These are phyloP conservation scores for Lepetodrilus schrolli DNA, from an alignment of 2,888 invertebrate species.

Conservation along the genomic window DNA sequence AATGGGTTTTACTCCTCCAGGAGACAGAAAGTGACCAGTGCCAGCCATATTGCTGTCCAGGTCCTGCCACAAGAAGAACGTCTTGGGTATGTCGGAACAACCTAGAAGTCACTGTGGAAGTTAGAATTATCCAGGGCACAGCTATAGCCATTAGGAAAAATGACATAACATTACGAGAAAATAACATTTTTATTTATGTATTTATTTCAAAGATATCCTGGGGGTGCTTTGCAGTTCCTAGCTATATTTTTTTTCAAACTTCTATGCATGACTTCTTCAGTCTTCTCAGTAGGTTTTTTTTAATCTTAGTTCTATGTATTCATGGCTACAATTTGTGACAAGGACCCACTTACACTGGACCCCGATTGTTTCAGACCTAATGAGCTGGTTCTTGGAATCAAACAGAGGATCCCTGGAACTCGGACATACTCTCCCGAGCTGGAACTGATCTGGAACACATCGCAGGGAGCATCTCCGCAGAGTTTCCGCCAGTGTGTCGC, in stretches of 20 bases:
- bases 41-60: conserved; percentile 62
- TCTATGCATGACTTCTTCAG: no score
- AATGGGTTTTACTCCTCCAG: no score
- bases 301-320: no score
- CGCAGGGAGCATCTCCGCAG: conserved; percentile 52
- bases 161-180: no score
- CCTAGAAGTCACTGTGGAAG: no score
- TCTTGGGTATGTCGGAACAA: conserved; percentile 64
- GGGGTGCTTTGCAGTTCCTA: background rate
- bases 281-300: no score
- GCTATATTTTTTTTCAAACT: no score
- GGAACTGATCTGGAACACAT: conserved; percentile 70
- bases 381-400: conserved; percentile 61
- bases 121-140: no score
- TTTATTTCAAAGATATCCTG: background rate
- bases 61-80: conserved; percentile 67
- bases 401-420: conserved; percentile 56
- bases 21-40: conserved; percentile 64
- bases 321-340: no score
- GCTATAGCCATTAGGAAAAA: no score
- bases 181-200: no score
- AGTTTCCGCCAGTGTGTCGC: conserved; percentile 58
- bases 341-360: background rate
- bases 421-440: conserved; percentile 51
- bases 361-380: conserved; percentile 63